A percentile compares a stretch with the other conserved stretches of the same genome.
These are phyloP conservation scores for Halictus quadricinctus DNA, from an alignment of 2,888 invertebrate species.

Conservation along the genomic window DNA sequence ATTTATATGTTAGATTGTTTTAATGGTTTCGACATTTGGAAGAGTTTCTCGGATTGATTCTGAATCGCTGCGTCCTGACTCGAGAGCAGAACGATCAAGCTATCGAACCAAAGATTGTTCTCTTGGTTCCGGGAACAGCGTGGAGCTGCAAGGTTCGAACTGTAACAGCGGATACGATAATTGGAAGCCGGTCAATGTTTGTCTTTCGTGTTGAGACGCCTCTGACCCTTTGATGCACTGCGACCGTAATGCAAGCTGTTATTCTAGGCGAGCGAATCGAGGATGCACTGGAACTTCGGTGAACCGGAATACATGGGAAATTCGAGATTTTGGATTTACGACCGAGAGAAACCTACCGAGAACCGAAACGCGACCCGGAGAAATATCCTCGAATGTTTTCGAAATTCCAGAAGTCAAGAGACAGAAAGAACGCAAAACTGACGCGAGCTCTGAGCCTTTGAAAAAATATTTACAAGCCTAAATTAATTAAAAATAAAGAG, in stretches of 20 bases:
- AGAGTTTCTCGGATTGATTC: too few species aligned
- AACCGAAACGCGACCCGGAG: not conserved
- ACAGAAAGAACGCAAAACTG: not conserved
- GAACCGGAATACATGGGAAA: not conserved
- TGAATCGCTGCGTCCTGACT: too few species aligned
- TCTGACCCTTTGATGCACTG: not conserved
- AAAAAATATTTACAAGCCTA: too few species aligned
- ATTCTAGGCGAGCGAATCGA: not conserved
- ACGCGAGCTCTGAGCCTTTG: too few species aligned
- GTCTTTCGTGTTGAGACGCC: not conserved
- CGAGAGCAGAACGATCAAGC: too few species aligned
- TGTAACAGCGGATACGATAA: not conserved
- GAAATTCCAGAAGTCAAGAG: not conserved
- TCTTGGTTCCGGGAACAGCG: not conserved
- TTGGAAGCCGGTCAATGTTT: constrained; percentile 9
- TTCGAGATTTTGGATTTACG: not conserved
- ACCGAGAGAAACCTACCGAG: not conserved
- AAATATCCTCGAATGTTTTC: not conserved
- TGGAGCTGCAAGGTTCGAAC: not conserved
- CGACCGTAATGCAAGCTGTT: constrained; percentile 1
- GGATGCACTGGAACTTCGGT: not conserved
- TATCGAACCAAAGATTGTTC: not conserved
- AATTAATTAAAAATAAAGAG: too few species aligned
- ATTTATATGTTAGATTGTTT: too few species aligned
- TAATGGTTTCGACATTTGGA: not conserved